These are phyloP conservation scores for Elaphurus davidianus DNA, from an alignment of 2,113 vertebrate genomes.

Conservation along the genomic window DNA sequence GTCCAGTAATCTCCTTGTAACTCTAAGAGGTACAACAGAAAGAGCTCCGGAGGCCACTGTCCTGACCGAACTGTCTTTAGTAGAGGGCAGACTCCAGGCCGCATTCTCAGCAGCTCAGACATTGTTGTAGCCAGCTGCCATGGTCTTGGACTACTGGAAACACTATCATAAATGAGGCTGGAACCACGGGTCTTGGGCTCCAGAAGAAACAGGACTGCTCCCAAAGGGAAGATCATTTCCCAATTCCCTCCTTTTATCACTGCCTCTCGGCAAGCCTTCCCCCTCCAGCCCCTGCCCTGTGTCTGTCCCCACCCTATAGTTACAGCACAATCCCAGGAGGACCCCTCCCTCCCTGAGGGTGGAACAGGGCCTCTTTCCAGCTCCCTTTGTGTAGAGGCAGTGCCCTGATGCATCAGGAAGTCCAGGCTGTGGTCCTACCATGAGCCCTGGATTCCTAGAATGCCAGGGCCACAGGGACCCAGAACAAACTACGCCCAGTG, in stretches of 20 bases:
- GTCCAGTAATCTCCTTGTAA: neutral
- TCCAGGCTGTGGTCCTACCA: neutral
- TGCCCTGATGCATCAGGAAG: neutral
- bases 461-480: neutral
- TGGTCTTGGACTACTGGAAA: neutral
- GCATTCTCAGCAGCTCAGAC: neutral
- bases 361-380: neutral
- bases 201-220: neutral
- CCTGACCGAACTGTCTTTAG: neutral
- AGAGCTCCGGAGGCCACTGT: neutral
- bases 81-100: neutral
- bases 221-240: neutral
- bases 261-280: neutral
- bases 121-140: neutral
- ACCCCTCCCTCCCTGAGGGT: neutral
- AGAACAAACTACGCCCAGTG: neutral
- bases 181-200: neutral
- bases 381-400: neutral
- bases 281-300: neutral
- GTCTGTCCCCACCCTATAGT: neutral
- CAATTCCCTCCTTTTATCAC: neutral
- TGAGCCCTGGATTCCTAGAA: neutral
- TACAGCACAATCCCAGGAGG: neutral
- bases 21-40: neutral
- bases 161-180: neutral